These are phyloP conservation scores for Barbus barbus DNA, from an alignment of 2,113 vertebrate species.

Conservation along the genomic window DNA sequence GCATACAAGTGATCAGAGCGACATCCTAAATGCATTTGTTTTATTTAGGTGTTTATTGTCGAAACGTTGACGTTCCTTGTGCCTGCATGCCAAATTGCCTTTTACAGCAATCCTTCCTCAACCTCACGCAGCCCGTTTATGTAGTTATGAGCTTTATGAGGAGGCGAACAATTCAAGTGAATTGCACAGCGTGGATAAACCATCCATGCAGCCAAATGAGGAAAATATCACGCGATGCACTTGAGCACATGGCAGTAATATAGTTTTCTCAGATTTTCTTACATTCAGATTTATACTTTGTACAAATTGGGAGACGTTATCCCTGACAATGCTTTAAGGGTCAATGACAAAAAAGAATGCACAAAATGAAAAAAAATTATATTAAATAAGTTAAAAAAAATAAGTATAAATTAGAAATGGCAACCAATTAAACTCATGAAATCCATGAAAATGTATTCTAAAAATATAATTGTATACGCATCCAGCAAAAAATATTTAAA, in stretches of 20 bases:
- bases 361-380: background rate
- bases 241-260: background rate
- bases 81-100: constrained; percentile 8
- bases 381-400: too few species aligned
- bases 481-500: too few species aligned
- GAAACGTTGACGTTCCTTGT: constrained; percentile 32
- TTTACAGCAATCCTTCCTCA: background rate
- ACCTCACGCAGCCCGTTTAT: background rate
- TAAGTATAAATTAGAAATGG: background rate
- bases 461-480: too few species aligned
- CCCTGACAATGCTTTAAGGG: background rate
- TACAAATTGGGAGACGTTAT: background rate
- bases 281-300: background rate
- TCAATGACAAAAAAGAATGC: background rate
- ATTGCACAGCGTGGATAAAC: background rate
- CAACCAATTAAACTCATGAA: too few species aligned
- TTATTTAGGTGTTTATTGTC: background rate
- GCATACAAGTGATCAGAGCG: background rate
- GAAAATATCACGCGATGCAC: background rate
- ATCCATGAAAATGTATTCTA: too few species aligned
- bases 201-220: background rate
- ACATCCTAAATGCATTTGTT: background rate
- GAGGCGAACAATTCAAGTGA: background rate
- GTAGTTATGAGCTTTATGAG: background rate
- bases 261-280: background rate